A percentile compares a stretch with the other conserved stretches of the same genome.
Conservation (phyloP, 2,888 invertebrate species). For the Caenorhabditis sinica region DNA sequence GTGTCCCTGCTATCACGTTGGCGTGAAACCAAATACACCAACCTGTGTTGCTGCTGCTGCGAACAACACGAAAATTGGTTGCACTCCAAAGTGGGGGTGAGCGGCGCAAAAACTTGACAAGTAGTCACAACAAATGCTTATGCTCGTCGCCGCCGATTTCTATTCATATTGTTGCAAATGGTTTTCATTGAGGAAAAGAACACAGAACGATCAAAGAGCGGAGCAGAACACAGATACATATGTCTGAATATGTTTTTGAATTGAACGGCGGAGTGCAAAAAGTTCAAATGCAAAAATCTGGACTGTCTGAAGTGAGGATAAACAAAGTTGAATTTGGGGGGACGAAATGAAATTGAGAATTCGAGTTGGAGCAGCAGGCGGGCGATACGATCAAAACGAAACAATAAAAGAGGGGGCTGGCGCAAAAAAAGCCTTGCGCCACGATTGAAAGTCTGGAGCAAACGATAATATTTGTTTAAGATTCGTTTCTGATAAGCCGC, state of each 20-base stretch:
- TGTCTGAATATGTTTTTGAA: conserved; percentile 4
- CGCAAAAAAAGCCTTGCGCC: conserved; percentile 57
- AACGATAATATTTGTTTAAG: conserved; percentile 61
- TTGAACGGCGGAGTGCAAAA: conserved; percentile 19
- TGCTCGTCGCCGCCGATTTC: conserved; percentile 34
- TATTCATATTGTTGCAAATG: conserved; percentile 58
- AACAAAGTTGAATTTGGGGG: conserved; percentile 33
- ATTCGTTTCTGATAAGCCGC: conserved; percentile 64
- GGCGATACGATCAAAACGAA: conserved; percentile 34
- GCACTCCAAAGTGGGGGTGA: conserved; percentile 31
- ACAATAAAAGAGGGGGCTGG: conserved; percentile 29
- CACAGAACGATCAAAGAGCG: conserved; percentile 29
- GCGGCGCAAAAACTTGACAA: conserved; percentile 55
- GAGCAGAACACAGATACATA: conserved; percentile 52
- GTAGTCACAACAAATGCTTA: conserved; percentile 32
- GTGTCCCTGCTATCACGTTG: conserved; percentile 59
- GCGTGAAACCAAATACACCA: conserved; percentile 65
- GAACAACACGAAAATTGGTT: conserved; percentile 56
- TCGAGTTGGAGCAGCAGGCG: conserved; percentile 30
- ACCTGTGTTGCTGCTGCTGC: not conserved
- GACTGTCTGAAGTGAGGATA: conserved; percentile 35
- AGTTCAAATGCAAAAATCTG: conserved; percentile 32
- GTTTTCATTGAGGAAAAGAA: conserved; percentile 12
- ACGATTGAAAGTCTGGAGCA: conserved; percentile 58
- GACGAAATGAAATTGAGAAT: conserved; percentile 46